phyloP scores from a whole-genome alignment of 2,797 vertebrate species.

The Chaetophractus vellerosus region DNA sequence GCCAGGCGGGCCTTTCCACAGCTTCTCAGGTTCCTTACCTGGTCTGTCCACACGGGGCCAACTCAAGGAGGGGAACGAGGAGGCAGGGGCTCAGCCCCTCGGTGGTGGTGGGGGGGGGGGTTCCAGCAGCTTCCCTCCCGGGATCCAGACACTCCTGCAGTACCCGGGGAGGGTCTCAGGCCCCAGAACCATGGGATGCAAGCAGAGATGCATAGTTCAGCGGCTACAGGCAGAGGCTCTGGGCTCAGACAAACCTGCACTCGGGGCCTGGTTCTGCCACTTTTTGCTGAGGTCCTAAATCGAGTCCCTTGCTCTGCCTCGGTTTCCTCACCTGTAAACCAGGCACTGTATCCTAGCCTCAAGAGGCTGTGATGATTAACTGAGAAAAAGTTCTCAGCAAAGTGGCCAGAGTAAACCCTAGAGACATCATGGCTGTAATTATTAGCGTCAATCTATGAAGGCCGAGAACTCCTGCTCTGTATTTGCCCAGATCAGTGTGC shows the following conservation, averaged over 20 bases:
- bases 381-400: background rate
- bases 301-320: background rate
- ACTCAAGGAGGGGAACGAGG: background rate
- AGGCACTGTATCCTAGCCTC: background rate
- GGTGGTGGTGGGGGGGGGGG: background rate
- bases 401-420: background rate
- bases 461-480: background rate
- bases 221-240: background rate
- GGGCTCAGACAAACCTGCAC: background rate
- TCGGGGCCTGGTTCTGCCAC: background rate
- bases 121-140: too few relatives aligned
- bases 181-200: background rate
- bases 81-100: background rate
- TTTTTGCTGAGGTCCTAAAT: rapidly evolving
- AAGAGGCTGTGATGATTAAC: background rate
- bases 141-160: background rate
- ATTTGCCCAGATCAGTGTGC: too few relatives aligned
- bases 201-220: background rate
- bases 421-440: background rate
- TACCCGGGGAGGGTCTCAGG: background rate
- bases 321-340: background rate
- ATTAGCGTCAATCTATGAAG: background rate
- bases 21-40: background rate
- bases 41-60: background rate
- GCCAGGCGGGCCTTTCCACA: background rate